Percentiles rank a stretch among this genome's conserved stretches.
Evolutionary conservation across 2,888 invertebrate genomes (phyloP).

Genomic region (Drosophila quasianomalipes): DNA sequence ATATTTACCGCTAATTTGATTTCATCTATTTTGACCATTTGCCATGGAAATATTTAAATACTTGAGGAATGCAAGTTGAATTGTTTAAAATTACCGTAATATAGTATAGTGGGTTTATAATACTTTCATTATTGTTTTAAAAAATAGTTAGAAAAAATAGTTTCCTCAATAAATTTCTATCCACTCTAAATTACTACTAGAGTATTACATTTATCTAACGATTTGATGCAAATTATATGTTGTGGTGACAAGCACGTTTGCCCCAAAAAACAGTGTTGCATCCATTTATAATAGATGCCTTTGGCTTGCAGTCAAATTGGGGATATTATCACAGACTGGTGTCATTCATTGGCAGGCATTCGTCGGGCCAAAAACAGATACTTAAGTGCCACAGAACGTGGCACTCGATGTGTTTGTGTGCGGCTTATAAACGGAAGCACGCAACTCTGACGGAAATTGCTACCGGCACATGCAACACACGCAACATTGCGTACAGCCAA

Average conservation of each 20-base stretch:
- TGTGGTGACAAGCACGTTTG: conserved; percentile 4
- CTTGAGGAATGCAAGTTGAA: background rate
- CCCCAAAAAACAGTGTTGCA: background rate
- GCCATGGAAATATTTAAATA: background rate
- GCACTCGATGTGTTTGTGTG: conserved; percentile 48
- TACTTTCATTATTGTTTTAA: background rate
- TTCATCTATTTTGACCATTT: background rate
- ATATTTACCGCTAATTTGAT: too few relatives aligned
- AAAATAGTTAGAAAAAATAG: background rate
- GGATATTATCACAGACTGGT: conserved; percentile 67
- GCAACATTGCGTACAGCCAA: conserved; percentile 35
- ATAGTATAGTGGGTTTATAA: background rate
- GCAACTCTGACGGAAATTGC: conserved; percentile 74
- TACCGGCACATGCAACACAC: conserved; percentile 68
- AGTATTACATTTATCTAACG: background rate
- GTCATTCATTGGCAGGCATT: conserved; percentile 41
- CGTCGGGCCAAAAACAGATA: conserved; percentile 54
- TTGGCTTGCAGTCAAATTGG: conserved; percentile 49
- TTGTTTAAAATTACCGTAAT: background rate
- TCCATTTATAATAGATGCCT: conserved; percentile 28
- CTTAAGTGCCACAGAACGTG: conserved; percentile 63
- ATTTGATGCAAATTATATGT: background rate
- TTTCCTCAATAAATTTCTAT: background rate
- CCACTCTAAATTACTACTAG: background rate
- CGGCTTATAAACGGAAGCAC: conserved; percentile 69